A percentile compares a stretch with the other conserved stretches of the same genome.
Evolutionary conservation across 2,888 invertebrate genomes (phyloP).

Genomic region (Morpho achilles): DNA sequence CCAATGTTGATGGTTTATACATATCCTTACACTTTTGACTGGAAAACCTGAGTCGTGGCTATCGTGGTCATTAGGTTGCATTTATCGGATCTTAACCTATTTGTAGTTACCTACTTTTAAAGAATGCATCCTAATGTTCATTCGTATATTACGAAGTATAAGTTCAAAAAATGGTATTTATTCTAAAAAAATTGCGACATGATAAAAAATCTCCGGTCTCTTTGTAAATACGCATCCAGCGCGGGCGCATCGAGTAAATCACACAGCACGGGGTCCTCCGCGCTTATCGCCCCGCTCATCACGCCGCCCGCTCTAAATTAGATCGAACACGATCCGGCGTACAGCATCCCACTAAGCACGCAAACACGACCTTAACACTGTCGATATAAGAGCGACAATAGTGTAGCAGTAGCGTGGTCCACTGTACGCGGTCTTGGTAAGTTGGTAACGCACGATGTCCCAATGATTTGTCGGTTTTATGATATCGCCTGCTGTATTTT

Average conservation of each 20-base stretch:
- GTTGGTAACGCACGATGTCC: slow-evolving; percentile 33
- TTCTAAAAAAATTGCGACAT: slow-evolving; percentile 6
- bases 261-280: slow-evolving; percentile 52
- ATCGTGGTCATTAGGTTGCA: no score
- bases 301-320: slow-evolving; percentile 55
- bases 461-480: slow-evolving; percentile 51
- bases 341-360: not conserved
- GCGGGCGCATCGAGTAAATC: slow-evolving; percentile 48
- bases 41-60: no score
- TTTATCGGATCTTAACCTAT: no score
- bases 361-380: slow-evolving; percentile 4
- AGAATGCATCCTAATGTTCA: no score
- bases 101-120: no score
- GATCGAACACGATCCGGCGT: slow-evolving; percentile 41
- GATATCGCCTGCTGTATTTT: slow-evolving; percentile 34
- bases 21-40: no score
- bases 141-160: no score
- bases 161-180: not conserved
- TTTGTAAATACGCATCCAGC: slow-evolving; percentile 29
- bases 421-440: slow-evolving; percentile 6
- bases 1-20: no score
- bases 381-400: slow-evolving; percentile 1
- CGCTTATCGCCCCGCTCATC: slow-evolving; percentile 52
- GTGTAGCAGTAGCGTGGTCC: not conserved
- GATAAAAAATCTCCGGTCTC: slow-evolving; percentile 19